Percentiles rank a stretch among this genome's conserved stretches.
phyloP scores from a whole-genome alignment of 2,888 invertebrate genomes.

The Hartigia nigra region DNA sequence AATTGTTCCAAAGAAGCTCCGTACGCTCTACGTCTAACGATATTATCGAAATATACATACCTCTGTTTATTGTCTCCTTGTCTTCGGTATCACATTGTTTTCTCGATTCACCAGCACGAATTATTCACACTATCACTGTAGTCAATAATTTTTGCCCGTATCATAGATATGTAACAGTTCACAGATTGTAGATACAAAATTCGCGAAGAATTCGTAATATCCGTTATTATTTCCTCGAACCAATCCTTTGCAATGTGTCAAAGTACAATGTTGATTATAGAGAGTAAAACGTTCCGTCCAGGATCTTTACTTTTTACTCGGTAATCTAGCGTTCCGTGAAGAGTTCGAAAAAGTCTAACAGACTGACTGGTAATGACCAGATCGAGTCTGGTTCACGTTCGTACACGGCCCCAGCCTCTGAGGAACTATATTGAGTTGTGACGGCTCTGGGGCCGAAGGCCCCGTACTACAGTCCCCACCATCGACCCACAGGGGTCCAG shows the following conservation, averaged over 20 bases:
- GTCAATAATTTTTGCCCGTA: not conserved
- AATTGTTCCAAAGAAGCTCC: not conserved
- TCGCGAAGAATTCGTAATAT: not conserved
- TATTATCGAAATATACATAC: constrained; percentile 16
- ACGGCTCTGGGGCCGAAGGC: constrained; percentile 58
- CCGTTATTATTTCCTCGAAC: not conserved
- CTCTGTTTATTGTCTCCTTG: constrained; percentile 30
- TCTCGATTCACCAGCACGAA: constrained; percentile 33
- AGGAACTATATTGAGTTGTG: constrained; percentile 65
- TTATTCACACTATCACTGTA: constrained; percentile 28
- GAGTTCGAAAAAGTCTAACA: not conserved
- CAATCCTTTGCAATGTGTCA: not conserved
- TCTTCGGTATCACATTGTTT: constrained; percentile 45
- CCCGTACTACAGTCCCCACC: constrained; percentile 36
- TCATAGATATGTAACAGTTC: not conserved
- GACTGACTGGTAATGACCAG: not conserved
- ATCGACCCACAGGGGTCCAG: constrained; percentile 51
- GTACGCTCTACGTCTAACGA: not conserved
- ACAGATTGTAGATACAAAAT: not conserved
- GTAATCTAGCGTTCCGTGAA: not conserved
- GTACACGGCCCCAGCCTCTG: constrained; percentile 53
- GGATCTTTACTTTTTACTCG: not conserved
- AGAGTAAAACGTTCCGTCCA: not conserved
- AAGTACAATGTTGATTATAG: not conserved
- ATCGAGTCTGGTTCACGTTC: constrained; percentile 21